These are phyloP conservation scores for Dysdera silvatica DNA, from an alignment of 1,140 invertebrate genomes.

Conservation along the genomic window DNA sequence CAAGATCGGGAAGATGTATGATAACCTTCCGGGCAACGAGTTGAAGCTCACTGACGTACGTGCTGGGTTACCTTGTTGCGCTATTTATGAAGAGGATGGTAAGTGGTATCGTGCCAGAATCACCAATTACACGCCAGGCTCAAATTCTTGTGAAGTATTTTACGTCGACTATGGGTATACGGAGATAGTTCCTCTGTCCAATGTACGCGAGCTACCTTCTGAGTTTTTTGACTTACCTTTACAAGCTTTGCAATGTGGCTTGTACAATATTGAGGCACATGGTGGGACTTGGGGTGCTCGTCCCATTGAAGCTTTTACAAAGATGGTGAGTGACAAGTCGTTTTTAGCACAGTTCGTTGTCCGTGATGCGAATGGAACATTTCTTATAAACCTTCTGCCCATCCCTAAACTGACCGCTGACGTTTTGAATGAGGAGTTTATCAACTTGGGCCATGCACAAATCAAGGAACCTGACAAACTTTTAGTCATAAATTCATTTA, in stretches of 20 bases:
- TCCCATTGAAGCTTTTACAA: conserved; percentile 15
- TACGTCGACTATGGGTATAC: conserved; percentile 75
- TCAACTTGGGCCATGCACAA: conserved; percentile 32
- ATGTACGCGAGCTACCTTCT: conserved; percentile 9
- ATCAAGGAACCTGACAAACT: conserved; percentile 13
- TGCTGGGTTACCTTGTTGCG: conserved; percentile 59
- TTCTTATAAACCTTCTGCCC: conserved; percentile 18
- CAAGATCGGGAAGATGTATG: conserved; percentile 5
- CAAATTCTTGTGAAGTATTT: conserved; percentile 61
- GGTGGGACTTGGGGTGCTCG: conserved; percentile 1
- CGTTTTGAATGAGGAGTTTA: conserved; percentile 31
- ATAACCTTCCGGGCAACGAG: neutral
- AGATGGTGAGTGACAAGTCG: conserved; percentile 26
- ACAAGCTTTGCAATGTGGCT: conserved; percentile 18
- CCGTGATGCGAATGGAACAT: conserved; percentile 3
- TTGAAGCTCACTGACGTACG: conserved; percentile 15
- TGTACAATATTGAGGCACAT: conserved; percentile 1
- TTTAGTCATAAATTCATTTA: conserved; percentile 15
- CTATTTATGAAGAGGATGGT: conserved; percentile 58
- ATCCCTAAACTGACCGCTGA: conserved; percentile 15
- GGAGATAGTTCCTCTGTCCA: neutral
- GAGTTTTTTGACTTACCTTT: conserved; percentile 8
- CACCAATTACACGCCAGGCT: conserved; percentile 55
- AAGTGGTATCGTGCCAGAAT: conserved; percentile 73
- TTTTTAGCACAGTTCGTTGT: conserved; percentile 26